phyloP scores from a whole-genome alignment of 37 sponge, comb jelly and placozoan species.

The Agelas oroides region DNA sequence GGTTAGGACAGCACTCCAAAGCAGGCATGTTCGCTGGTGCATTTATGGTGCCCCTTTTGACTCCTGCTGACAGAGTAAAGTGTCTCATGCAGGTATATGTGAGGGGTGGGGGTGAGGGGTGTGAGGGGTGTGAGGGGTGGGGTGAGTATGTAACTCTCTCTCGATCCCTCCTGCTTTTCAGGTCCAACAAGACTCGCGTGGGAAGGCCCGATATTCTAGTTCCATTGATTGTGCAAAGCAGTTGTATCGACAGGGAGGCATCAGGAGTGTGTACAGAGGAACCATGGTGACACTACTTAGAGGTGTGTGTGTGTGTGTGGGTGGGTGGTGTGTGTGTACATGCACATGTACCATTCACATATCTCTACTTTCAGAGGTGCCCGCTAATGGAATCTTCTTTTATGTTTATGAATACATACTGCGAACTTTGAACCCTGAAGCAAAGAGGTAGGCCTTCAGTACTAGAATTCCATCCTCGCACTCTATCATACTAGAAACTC shows the following conservation, averaged over 20 bases:
- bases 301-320: constrained; percentile 51
- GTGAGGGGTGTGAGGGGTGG: too few relatives aligned
- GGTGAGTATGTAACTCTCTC: too few relatives aligned
- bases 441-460: constrained; percentile 27
- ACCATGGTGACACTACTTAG: constrained; percentile 86
- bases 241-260: constrained; percentile 85
- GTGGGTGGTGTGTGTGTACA: too few relatives aligned
- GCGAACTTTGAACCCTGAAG: constrained; percentile 54
- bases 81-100: constrained; percentile 92
- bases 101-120: too few relatives aligned
- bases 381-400: constrained; percentile 86
- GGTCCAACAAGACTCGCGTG: constrained; percentile 37
- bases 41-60: constrained; percentile 75
- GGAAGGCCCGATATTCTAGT: constrained; percentile 73
- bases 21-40: constrained; percentile 92
- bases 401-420: constrained; percentile 73
- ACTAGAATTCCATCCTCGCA: too few relatives aligned
- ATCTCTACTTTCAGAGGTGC: constrained; percentile 68
- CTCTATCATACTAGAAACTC: too few relatives aligned
- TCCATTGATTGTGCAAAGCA: constrained; percentile 86
- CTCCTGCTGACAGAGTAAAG: constrained; percentile 96
- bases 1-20: constrained; percentile 64
- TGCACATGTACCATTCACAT: too few relatives aligned
- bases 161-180: not conserved
- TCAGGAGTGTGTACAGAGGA: constrained; percentile 86